Base-by-base conservation (phyloP, 2,797 vertebrate genomes). In the Chaunax sp. region DNA sequence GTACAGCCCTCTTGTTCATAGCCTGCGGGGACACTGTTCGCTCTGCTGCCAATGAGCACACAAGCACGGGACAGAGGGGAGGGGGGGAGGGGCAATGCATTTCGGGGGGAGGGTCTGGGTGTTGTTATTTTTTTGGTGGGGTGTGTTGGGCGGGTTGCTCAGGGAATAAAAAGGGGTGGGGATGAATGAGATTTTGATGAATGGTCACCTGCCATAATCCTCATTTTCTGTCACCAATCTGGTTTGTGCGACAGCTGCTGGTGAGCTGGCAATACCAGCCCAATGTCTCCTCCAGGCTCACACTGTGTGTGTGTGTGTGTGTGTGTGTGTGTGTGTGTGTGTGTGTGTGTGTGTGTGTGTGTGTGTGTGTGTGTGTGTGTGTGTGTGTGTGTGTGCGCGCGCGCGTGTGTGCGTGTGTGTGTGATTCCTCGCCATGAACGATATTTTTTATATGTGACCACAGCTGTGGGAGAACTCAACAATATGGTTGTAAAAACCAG, bases 161-260 rank as follows among this genome's bases (percentile, higher is more conserved):
- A 26, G 25, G 30, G 11, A 51, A 55, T 28, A 43, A 69, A 69
- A 78, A 72, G 59, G 71, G 78, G 68, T 50, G 82, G 75, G 70
- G 77, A n/a, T 51, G 40, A 45, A 73, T 30, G 78, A 57, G 69
- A 72, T 71, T 87, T 75, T 79, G 85, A 87, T 91, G 85, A 91
- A 92, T 82, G 88, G 82, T 78, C 78, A 89, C 77, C 84, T 90
- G 88, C 46, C 85, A 80, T 45, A 22, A 75, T 78, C 51, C 51
- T 43, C 33, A 52, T 71, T 83, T 80, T 57, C 18, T 43, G 75
- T 71, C 30, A 5, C 49, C 52, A 69, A 75, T 5, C 50, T 57
- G 67, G 50, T 62, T 69, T 63, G 37, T 64, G 35, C 20, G 56
- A 50, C 20, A 1, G 20, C 53, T 47, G 40, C 63, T 49, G 30